Evolutionary conservation across 35 echinoderm and acorn worm genomes (phyloP).

Genomic region (Apostichopus japonicus): DNA sequence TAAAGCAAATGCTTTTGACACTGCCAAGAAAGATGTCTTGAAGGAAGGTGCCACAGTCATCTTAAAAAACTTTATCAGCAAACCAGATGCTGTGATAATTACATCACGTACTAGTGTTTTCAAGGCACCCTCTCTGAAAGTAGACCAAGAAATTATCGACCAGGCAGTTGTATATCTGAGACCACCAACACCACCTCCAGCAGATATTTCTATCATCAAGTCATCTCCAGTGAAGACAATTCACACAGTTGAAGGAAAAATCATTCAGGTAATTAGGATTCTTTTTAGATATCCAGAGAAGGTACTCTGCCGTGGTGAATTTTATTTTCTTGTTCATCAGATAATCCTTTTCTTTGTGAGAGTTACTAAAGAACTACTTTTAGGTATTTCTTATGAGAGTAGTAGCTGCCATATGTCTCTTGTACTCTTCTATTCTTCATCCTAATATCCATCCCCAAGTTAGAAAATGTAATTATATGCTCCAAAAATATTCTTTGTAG

Average conservation of each 20-base stretch:
- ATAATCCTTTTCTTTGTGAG: neutral
- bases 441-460: neutral
- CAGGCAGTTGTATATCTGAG: neutral
- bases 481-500: no score
- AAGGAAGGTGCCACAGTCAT: neutral
- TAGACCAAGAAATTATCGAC: neutral
- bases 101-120: neutral
- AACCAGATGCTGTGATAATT: neutral
- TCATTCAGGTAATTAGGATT: neutral
- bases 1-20: neutral
- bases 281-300: neutral
- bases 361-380: neutral
- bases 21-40: neutral
- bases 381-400: neutral
- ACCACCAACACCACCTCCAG: constrained; percentile 3
- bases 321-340: neutral
- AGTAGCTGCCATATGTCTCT: neutral
- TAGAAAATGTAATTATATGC: neutral
- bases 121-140: neutral
- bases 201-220: neutral
- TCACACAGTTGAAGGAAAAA: neutral
- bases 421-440: neutral
- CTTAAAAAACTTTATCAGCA: neutral
- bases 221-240: neutral
- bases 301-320: neutral